Evolutionary conservation across 2,113 vertebrate species (phyloP).

Genomic region (Nyctibius bracteatus): DNA sequence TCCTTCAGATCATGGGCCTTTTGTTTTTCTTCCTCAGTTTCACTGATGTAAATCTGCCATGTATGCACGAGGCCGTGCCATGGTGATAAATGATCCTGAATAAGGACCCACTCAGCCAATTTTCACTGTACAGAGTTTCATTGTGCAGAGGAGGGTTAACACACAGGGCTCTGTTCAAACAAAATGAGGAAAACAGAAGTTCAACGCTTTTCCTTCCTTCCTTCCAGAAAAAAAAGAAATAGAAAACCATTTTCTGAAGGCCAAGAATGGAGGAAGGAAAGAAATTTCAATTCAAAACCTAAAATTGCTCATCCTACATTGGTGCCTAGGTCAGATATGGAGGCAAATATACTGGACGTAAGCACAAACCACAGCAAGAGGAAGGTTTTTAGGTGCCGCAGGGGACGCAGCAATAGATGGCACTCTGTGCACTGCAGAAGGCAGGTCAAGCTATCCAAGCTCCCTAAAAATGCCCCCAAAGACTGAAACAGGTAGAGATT

Average conservation of each 20-base stretch:
- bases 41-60: not conserved
- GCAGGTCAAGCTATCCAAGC: not conserved
- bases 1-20: not conserved
- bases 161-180: constrained; percentile 50
- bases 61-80: not conserved
- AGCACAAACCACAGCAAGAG: not conserved
- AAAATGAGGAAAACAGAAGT: constrained; percentile 17
- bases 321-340: not conserved
- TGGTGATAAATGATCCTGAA: not conserved
- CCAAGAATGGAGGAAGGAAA: not conserved
- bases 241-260: not conserved
- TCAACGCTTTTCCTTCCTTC: constrained; percentile 13
- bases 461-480: not conserved
- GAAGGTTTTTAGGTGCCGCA: not conserved
- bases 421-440: fast-evolving
- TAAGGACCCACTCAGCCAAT: not conserved
- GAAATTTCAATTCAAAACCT: not conserved
- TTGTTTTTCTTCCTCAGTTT: not conserved
- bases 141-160: constrained; percentile 9
- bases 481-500: not conserved
- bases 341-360: not conserved
- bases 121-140: constrained; percentile 25
- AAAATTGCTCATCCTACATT: not conserved
- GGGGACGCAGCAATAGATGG: not conserved
- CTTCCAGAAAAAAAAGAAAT: not conserved